phyloP scores from a whole-genome alignment of 2,888 invertebrate genomes.

The Drosophila nr. fundita region DNA sequence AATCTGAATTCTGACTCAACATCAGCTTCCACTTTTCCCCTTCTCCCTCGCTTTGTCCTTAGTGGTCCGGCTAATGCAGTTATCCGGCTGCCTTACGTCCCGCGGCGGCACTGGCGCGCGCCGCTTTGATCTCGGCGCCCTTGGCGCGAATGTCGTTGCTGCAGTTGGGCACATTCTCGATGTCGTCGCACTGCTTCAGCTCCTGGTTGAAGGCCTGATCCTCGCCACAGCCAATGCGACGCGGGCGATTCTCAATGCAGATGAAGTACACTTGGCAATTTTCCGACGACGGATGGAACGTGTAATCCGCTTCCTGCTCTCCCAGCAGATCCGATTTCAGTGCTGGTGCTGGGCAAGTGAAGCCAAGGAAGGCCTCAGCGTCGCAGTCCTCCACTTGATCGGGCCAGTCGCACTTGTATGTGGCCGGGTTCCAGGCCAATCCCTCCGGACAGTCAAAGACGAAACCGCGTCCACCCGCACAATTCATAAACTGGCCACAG shows the following conservation, averaged over 20 bases:
- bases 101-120: slow-evolving; percentile 67
- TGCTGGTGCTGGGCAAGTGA: slow-evolving; percentile 89
- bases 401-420: slow-evolving; percentile 94
- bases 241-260: slow-evolving; percentile 90
- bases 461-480: slow-evolving; percentile 91
- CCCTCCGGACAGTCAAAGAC: slow-evolving; percentile 93
- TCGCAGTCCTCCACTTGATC: slow-evolving; percentile 93
- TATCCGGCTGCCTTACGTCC: slow-evolving; percentile 26
- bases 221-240: slow-evolving; percentile 91
- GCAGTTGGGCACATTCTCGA: slow-evolving; percentile 92
- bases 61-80: slow-evolving; percentile 9
- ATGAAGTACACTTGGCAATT: slow-evolving; percentile 93
- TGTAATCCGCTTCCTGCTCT: slow-evolving; percentile 85
- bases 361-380: slow-evolving; percentile 91
- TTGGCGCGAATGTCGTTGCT: slow-evolving; percentile 82
- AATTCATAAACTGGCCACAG: slow-evolving; percentile 93
- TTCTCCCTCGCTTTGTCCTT: neutral
- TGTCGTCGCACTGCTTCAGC: slow-evolving; percentile 90
- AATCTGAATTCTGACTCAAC: slow-evolving; percentile 14
- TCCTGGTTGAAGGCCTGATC: slow-evolving; percentile 92
- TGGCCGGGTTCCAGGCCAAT: slow-evolving; percentile 90
- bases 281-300: slow-evolving; percentile 86
- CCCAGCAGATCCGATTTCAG: slow-evolving; percentile 83
- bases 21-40: slow-evolving; percentile 4
- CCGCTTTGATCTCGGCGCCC: slow-evolving; percentile 79